These are phyloP conservation scores for Octomys mimax DNA, from an alignment of 2,797 vertebrate species.

Conservation along the genomic window DNA sequence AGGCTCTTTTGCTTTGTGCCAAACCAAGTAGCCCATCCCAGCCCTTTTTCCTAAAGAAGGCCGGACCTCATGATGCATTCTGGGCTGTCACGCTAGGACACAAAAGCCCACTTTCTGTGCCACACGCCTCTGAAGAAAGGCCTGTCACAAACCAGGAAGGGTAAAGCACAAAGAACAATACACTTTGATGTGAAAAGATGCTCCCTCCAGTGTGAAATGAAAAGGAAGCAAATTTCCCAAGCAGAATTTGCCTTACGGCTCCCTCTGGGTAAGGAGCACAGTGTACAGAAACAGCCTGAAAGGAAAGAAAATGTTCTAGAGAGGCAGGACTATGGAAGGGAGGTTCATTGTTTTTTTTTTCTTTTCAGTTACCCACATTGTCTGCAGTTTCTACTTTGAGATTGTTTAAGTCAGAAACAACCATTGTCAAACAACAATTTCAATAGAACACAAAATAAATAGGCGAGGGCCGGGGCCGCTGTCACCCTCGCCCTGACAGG, in stretches of 20 bases:
- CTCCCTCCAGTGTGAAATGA: background rate
- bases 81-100: background rate
- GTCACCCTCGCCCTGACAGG: background rate
- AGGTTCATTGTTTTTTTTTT: background rate
- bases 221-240: background rate
- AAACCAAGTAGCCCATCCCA: background rate
- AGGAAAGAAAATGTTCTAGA: background rate
- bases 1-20: constrained; percentile 20
- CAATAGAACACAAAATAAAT: background rate
- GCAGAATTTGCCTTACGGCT: accelerated
- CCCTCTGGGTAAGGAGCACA: background rate
- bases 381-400: background rate
- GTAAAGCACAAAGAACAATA: background rate
- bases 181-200: background rate
- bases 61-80: too few relatives aligned
- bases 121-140: background rate
- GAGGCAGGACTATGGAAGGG: background rate
- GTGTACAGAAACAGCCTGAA: background rate
- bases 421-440: background rate
- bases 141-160: background rate
- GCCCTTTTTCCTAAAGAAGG: background rate
- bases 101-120: background rate
- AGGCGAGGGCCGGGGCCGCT: background rate
- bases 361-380: background rate
- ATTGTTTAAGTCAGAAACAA: background rate